Evolutionary conservation across 1,140 invertebrate genomes (phyloP).

Genomic region (Apis florea): DNA sequence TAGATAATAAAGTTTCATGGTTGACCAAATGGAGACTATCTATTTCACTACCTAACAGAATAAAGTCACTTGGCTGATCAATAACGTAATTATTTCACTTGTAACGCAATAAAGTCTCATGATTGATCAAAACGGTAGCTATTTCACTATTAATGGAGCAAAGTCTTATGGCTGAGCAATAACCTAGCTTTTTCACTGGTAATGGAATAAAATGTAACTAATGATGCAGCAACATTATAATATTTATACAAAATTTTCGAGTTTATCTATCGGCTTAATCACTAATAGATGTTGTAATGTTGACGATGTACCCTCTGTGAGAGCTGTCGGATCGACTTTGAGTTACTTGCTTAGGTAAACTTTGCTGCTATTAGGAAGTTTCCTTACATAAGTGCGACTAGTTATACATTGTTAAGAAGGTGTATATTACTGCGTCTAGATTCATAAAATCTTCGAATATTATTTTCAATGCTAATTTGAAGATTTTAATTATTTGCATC

Average conservation of each 20-base stretch:
- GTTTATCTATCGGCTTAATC: slow-evolving; percentile 3
- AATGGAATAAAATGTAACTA: no score
- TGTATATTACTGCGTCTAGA: neutral
- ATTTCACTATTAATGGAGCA: no score
- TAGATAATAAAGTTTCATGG: no score
- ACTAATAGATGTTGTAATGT: slow-evolving; percentile 1
- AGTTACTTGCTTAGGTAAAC: slow-evolving; percentile 19
- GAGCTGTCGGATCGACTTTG: slow-evolving; percentile 32
- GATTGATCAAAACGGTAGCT: no score
- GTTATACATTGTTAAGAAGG: slow-evolving; percentile 36
- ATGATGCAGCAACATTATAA: no score
- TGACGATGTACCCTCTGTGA: slow-evolving; percentile 18
- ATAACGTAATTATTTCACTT: no score
- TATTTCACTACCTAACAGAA: no score
- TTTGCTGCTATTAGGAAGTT: slow-evolving; percentile 38
- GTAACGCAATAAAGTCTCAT: no score
- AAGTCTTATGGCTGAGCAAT: neutral
- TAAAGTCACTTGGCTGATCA: no score
- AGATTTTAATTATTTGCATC: no score
- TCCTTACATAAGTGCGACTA: slow-evolving; percentile 7
- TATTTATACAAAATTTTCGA: neutral
- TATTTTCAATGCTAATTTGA: neutral
- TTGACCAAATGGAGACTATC: no score
- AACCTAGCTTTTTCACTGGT: neutral
- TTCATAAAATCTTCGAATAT: neutral